Conservation (phyloP, 2,113 vertebrate genomes). For the Scomber colias region DNA sequence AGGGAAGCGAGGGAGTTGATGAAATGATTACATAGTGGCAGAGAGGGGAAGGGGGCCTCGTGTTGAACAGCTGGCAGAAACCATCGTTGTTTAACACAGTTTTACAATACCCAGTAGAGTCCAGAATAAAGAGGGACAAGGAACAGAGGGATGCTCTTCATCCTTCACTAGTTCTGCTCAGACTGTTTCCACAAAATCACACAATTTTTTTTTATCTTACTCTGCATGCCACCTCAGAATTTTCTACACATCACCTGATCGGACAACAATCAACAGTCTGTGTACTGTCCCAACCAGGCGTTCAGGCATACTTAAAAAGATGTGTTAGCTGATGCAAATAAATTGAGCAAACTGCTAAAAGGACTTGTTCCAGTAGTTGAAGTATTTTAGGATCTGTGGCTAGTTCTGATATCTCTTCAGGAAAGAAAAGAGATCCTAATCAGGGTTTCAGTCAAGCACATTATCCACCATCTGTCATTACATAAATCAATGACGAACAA, state of each 20-base stretch:
- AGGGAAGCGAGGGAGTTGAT: slow-evolving; percentile 85
- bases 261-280: slow-evolving; percentile 27
- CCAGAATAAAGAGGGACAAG: slow-evolving; percentile 51
- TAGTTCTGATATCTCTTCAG: neutral
- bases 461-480: slow-evolving; percentile 54
- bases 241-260: slow-evolving; percentile 52
- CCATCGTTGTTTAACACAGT: slow-evolving; percentile 82
- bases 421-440: slow-evolving; percentile 16
- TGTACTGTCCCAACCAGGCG: slow-evolving; percentile 54
- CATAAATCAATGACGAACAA: slow-evolving; percentile 40
- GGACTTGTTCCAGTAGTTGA: slow-evolving; percentile 13
- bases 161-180: slow-evolving; percentile 65
- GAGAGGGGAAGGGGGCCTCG: slow-evolving; percentile 69
- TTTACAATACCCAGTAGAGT: slow-evolving; percentile 78
- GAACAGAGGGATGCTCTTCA: slow-evolving; percentile 67
- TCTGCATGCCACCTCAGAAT: slow-evolving; percentile 29
- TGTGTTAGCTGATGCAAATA: slow-evolving; percentile 48
- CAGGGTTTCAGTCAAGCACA: slow-evolving; percentile 42
- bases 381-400: neutral
- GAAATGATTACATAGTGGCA: slow-evolving; percentile 87
- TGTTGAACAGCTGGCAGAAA: slow-evolving; percentile 80
- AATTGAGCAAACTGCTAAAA: slow-evolving; percentile 38
- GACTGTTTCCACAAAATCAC: slow-evolving; percentile 65
- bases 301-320: slow-evolving; percentile 42
- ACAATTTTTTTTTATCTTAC: slow-evolving; percentile 54